Base-by-base conservation (phyloP, 2,888 invertebrate genomes). In the Cantharis lateralis region DNA sequence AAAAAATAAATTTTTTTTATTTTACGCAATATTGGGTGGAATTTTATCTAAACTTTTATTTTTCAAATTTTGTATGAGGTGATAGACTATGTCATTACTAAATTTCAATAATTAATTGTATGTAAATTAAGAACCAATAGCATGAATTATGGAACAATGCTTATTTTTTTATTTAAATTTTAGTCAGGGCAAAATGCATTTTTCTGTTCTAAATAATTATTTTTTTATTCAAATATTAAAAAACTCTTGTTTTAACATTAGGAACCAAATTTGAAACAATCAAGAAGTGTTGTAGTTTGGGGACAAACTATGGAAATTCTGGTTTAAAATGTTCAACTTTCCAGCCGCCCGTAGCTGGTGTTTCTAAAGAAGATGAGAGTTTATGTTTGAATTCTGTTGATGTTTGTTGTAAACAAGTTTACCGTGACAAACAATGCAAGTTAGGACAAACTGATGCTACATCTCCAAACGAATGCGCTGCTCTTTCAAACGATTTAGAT, bases 341-440 rank as follows among this genome's bases (percentile, higher is more conserved):
- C 76, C 81, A 85, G 81, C 81, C 87, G 11, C 86, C 92, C 1
- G 89, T 92, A 62, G 84, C 89, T 1, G 91, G 89, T 15, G 89
- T 93, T 70, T 87, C 90, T 0, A 86, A 89, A 7, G 88, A 91
- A 62, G 91, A 92, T 84, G 92, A 93, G 82, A 89, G 89, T 2
- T 84, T 91, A 1, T 94, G 94, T 81, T 84, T 92, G 62, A 91
- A 91, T n/a, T 90, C 92, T 0, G 89, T 92, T 20, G 91, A 91
- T 74, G 91, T 93, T 32, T 94, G 94, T 83, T 94, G 94, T 84
- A 89, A 90, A 24, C 88, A 89, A 15, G 89, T 90, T 80, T 84
- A 89, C 72, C 89, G 91, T 80, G 89, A 90, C 79, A 83, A 86
- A 68, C 88, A 90, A 79, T 92, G 92, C 82, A 86, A 88, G 16